Conservation (phyloP, 2,888 invertebrate species). For the Eupeodes latifasciatus region DNA sequence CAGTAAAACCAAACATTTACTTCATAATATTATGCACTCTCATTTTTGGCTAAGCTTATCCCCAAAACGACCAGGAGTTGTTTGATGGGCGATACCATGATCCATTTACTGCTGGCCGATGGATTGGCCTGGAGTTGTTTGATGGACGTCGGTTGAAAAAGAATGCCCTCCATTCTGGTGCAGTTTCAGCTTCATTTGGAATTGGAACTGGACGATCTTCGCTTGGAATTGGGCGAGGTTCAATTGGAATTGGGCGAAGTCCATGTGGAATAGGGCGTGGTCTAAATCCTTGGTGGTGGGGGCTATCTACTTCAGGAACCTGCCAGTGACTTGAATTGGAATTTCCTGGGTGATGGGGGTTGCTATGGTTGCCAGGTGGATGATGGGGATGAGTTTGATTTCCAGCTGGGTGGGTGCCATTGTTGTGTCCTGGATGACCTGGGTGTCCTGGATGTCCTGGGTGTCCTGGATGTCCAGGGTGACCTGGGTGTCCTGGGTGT, state of each 20-base stretch:
- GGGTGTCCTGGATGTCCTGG: neutral
- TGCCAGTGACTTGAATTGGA: conserved; percentile 9
- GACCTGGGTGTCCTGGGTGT: neutral
- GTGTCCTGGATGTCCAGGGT: neutral
- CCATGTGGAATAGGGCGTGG: neutral
- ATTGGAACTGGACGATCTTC: neutral
- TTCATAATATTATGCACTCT: neutral
- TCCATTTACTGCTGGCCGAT: conserved; percentile 29
- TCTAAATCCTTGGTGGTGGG: neutral
- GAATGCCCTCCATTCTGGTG: neutral
- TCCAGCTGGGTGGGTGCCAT: neutral
- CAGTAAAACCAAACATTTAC: neutral
- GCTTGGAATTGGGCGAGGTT: neutral
- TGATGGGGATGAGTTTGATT: neutral
- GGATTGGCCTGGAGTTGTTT: conserved; percentile 33
- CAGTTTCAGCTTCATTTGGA: neutral
- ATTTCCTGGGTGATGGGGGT: neutral
- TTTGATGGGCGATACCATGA: conserved; percentile 34
- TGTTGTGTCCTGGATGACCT: conserved; percentile 10
- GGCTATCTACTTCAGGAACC: neutral
- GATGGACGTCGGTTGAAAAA: conserved; percentile 9
- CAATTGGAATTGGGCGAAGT: neutral
- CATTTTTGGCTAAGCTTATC: neutral
- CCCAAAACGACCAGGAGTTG: conserved; percentile 14
- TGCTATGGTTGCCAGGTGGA: neutral